Percentiles rank a stretch among this genome's conserved stretches.
Conservation (phyloP, 2,888 invertebrate genomes). For the Tiliacea aurago region DNA sequence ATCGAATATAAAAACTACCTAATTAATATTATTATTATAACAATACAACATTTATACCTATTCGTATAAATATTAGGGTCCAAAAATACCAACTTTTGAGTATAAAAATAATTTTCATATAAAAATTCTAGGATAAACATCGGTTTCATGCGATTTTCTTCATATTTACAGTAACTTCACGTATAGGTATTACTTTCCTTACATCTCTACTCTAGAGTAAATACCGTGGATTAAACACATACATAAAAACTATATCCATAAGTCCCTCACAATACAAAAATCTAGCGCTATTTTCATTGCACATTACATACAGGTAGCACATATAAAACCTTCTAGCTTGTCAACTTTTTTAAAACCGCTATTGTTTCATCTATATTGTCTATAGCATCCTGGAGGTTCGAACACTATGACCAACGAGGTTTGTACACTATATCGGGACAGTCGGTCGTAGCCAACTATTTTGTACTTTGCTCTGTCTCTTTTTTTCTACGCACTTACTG, state of each 20-base stretch:
- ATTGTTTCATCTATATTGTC: constrained; percentile 63
- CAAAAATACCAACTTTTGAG: constrained; percentile 44
- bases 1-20: constrained; percentile 55
- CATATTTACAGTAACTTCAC: constrained; percentile 51
- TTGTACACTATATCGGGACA: constrained; percentile 62
- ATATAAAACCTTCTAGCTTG: constrained; percentile 63
- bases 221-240: constrained; percentile 43
- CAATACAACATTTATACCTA: constrained; percentile 62
- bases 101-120: constrained; percentile 41
- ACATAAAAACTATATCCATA: constrained; percentile 42
- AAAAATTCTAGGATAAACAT: constrained; percentile 55
- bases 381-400: constrained; percentile 65
- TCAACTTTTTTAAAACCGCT: constrained; percentile 57
- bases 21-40: constrained; percentile 56
- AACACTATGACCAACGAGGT: constrained; percentile 61
- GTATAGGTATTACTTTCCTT: constrained; percentile 34
- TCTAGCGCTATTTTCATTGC: constrained; percentile 65
- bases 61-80: constrained; percentile 48
- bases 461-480: constrained; percentile 57
- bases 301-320: constrained; percentile 60
- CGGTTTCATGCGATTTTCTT: constrained; percentile 65
- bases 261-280: constrained; percentile 50
- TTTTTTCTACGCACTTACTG: constrained; percentile 88
- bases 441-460: constrained; percentile 68
- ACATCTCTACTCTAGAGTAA: constrained; percentile 53